phyloP scores from a whole-genome alignment of 2,113 vertebrate genomes.

The Phalacrocorax carbo region DNA sequence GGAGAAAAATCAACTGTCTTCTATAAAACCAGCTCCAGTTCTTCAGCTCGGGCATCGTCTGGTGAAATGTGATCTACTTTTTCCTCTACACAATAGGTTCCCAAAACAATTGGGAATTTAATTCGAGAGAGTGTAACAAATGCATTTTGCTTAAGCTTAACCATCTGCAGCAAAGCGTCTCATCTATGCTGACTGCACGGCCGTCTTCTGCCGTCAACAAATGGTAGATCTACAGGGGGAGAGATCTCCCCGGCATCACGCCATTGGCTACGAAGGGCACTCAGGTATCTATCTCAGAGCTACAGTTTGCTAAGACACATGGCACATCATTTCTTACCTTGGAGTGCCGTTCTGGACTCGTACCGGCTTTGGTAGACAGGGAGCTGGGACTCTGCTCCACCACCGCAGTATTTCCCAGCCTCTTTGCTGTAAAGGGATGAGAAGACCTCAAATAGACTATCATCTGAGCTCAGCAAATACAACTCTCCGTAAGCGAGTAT shows the following conservation, averaged over 20 bases:
- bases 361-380: neutral
- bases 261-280: neutral
- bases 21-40: neutral
- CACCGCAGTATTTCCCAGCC: neutral
- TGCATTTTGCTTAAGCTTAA: conserved; percentile 41
- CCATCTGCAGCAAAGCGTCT: conserved; percentile 38
- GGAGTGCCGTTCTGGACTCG: neutral
- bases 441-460: neutral
- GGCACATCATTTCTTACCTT: neutral
- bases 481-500: neutral
- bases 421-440: neutral
- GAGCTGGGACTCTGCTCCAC: neutral
- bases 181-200: neutral
- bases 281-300: neutral
- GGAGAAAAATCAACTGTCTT: conserved; percentile 3
- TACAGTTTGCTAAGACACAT: neutral
- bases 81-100: conserved; percentile 31
- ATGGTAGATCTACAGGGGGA: neutral
- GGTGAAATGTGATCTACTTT: conserved; percentile 39
- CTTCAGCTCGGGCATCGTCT: conserved; percentile 1
- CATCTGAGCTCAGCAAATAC: neutral
- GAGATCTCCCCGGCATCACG: neutral
- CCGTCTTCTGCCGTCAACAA: neutral
- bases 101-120: conserved; percentile 10
- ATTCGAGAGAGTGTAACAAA: neutral